Evolutionary conservation across 2,113 vertebrate species (phyloP).

Genomic region (Abramis brama): DNA sequence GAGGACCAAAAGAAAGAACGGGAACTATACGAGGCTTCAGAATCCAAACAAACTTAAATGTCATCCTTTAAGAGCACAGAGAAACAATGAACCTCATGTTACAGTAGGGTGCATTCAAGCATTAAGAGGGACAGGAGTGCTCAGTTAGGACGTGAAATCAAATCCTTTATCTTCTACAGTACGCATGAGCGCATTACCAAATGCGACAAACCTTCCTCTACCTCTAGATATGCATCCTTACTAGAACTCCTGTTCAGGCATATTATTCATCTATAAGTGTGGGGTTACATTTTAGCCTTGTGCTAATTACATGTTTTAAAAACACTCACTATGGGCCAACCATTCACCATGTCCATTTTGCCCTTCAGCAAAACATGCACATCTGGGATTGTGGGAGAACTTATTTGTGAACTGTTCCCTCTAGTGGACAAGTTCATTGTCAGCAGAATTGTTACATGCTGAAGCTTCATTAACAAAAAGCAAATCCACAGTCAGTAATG

Average conservation of each 20-base stretch:
- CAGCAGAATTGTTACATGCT: conserved; percentile 17
- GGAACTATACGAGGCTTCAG: not conserved
- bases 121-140: conserved; percentile 11
- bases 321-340: not conserved
- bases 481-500: not conserved
- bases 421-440: conserved; percentile 46
- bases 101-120: conserved; percentile 21
- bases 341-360: conserved; percentile 18
- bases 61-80: conserved; percentile 13
- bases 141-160: conserved; percentile 15
- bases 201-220: not conserved
- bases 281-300: not conserved
- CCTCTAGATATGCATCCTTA: conserved; percentile 7
- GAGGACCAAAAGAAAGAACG: not conserved
- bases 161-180: not conserved
- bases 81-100: conserved; percentile 27
- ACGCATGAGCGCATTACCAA: not conserved
- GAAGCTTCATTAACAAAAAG: not conserved
- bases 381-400: not conserved
- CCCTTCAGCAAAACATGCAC: conserved; percentile 36
- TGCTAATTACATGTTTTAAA: not conserved
- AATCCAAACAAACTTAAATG: conserved; percentile 24
- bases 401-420: conserved; percentile 44
- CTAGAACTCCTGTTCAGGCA: not conserved
- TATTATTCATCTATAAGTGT: not conserved